phyloP scores from a whole-genome alignment of 2,888 invertebrate genomes.

The Morpho achilles region DNA sequence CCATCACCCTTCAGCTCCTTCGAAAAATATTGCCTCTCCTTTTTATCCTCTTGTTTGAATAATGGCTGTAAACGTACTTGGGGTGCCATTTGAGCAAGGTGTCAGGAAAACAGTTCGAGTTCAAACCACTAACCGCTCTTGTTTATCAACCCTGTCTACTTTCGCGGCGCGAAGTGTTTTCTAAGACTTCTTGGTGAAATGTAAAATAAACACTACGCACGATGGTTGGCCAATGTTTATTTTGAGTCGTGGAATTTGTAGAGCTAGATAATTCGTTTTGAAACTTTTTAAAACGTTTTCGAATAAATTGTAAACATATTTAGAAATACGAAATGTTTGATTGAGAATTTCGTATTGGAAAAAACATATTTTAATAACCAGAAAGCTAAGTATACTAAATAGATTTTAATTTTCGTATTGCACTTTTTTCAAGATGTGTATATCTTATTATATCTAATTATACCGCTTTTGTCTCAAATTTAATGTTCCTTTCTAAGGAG shows the following conservation, averaged over 20 bases:
- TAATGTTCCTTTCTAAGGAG: too few species aligned
- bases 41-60: conserved; percentile 79
- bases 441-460: too few species aligned
- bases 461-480: too few species aligned
- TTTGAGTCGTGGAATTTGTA: conserved; percentile 14
- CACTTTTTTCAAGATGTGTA: too few species aligned
- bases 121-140: conserved; percentile 71
- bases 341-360: not conserved
- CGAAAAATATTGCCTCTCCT: conserved; percentile 76
- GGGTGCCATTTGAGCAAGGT: conserved; percentile 70
- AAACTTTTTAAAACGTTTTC: not conserved
- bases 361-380: too few species aligned
- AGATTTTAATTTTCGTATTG: too few species aligned
- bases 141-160: conserved; percentile 73
- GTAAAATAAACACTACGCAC: conserved; percentile 69
- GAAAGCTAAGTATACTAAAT: too few species aligned
- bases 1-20: conserved; percentile 72
- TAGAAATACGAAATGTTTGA: not conserved
- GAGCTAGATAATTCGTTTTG: not conserved
- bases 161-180: conserved; percentile 66
- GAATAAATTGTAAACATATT: not conserved
- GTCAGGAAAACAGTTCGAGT: conserved; percentile 67
- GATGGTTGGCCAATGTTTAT: conserved; percentile 50
- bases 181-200: conserved; percentile 63
- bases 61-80: conserved; percentile 74